These are phyloP conservation scores for Apus apus DNA, from an alignment of 2,113 vertebrate species.

Conservation along the genomic window DNA sequence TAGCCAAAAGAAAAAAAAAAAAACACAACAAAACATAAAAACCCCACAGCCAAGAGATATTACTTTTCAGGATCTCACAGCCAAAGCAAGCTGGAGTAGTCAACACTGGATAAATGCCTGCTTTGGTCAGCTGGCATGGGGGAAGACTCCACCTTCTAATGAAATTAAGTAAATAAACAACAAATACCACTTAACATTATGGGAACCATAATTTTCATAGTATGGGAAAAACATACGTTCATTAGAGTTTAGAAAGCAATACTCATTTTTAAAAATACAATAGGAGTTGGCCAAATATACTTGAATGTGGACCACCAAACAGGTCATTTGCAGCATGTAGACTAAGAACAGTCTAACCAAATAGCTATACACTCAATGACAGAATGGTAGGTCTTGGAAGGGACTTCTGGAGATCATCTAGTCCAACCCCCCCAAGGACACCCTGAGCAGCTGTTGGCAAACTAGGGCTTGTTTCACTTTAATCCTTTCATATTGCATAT, in stretches of 20 bases:
- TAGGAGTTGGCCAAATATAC: background rate
- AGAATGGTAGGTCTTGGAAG: too few species aligned
- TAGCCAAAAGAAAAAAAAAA: background rate
- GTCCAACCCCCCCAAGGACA: background rate
- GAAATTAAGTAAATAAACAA: slow-evolving; percentile 17
- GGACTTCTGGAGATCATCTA: too few species aligned
- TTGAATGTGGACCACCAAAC: background rate
- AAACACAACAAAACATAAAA: background rate
- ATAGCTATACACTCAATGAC: background rate
- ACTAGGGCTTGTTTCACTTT: background rate
- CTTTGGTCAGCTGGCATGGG: background rate
- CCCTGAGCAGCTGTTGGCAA: background rate
- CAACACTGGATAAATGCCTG: background rate
- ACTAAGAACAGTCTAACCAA: background rate
- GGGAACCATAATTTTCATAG: slow-evolving; percentile 43
- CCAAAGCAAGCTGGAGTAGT: slow-evolving; percentile 1
- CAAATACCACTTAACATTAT: background rate
- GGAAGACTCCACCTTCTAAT: background rate
- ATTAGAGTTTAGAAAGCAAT: slow-evolving; percentile 25
- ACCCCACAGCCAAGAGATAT: background rate
- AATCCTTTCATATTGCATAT: background rate
- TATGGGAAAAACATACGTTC: background rate
- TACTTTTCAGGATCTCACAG: background rate
- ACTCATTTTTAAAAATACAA: slow-evolving; percentile 7
- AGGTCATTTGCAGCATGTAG: background rate